Evolutionary conservation across 2,888 invertebrate species (phyloP).

Genomic region (Tuberolachnus salignus): DNA sequence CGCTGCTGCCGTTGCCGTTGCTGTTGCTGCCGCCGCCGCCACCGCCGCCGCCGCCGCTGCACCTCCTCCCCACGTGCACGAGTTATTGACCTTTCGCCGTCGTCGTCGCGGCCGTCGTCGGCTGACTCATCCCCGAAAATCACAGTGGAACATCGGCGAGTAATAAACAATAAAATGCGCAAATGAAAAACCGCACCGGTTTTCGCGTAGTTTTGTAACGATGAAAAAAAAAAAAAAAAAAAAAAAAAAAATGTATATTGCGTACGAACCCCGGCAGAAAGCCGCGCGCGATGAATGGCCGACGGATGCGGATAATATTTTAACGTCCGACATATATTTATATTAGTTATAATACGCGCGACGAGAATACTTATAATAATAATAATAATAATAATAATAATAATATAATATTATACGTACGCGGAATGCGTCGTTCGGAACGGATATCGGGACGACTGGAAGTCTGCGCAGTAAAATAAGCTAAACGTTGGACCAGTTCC

Average conservation of each 20-base stretch:
- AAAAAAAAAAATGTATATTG: no score
- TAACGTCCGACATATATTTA: background rate
- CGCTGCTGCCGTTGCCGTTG: background rate
- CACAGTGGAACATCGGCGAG: no score
- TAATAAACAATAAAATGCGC: background rate
- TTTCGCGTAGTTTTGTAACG: no score
- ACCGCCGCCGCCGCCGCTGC: no score
- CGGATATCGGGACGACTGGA: constrained; percentile 52
- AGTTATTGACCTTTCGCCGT: constrained; percentile 42
- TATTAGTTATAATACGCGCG: no score
- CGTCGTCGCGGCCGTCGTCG: background rate
- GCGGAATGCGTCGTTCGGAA: constrained; percentile 37
- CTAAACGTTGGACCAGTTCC: constrained; percentile 51
- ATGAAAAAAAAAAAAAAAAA: no score
- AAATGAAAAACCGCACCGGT: background rate
- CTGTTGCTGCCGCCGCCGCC: no score
- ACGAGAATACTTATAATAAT: background rate
- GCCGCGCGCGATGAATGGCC: no score
- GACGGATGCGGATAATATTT: no score
- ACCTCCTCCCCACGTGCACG: constrained; percentile 12
- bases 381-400: no score
- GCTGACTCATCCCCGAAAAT: constrained; percentile 41
- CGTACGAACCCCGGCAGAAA: no score
- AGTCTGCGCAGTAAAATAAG: constrained; percentile 43
- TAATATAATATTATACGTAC: background rate